Evolutionary conservation across 2,113 vertebrate species (phyloP).

Genomic region (Campylomormyrus tamandua): DNA sequence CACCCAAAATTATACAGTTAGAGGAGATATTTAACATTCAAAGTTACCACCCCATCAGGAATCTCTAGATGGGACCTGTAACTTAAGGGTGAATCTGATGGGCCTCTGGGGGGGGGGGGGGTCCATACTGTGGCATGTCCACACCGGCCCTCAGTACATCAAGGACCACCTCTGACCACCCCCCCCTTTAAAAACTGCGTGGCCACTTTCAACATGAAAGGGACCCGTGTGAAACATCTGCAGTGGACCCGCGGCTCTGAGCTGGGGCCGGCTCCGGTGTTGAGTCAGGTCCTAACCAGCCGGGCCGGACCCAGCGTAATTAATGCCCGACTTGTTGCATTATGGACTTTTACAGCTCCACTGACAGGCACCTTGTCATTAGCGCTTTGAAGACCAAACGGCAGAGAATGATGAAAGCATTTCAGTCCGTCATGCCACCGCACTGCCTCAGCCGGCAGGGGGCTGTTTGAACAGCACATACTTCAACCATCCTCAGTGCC

Average conservation of each 20-base stretch:
- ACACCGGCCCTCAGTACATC: not conserved
- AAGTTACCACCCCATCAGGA: not conserved
- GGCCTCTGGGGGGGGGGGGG: not conserved
- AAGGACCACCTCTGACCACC: not conserved
- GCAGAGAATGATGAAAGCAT: constrained; percentile 60
- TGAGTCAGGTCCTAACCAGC: constrained; percentile 50
- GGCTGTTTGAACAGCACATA: not conserved
- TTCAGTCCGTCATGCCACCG: not conserved
- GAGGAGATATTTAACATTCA: constrained; percentile 41
- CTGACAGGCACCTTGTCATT: constrained; percentile 68
- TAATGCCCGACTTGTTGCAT: constrained; percentile 57
- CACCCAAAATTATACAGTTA: constrained; percentile 32
- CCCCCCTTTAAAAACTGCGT: not conserved
- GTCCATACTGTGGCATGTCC: not conserved
- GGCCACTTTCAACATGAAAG: not conserved
- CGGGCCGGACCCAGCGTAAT: constrained; percentile 51
- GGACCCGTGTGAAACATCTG: constrained; percentile 60
- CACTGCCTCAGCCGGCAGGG: constrained; percentile 43
- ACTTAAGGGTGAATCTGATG: not conserved
- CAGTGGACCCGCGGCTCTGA: constrained; percentile 38
- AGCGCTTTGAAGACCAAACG: constrained; percentile 59
- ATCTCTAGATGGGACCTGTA: not conserved
- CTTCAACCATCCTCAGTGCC: not conserved
- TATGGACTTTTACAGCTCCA: constrained; percentile 59
- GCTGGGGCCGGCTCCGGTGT: constrained; percentile 49